A percentile compares a stretch with the other conserved stretches of the same genome.
Conservation (phyloP, 2,888 invertebrate genomes). For the Copidosoma aretas region DNA sequence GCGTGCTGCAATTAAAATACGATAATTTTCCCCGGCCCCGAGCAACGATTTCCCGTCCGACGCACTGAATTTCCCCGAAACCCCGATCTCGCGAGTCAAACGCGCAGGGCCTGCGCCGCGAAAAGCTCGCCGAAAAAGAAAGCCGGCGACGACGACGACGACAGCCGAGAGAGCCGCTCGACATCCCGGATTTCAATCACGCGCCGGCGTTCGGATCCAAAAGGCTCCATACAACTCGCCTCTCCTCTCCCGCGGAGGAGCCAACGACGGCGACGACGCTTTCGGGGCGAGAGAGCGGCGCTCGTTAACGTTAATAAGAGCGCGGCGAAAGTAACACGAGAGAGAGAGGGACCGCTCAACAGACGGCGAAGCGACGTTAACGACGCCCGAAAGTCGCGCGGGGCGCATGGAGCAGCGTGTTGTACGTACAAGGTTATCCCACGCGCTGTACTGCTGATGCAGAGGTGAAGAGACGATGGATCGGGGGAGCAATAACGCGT, state of each 20-base stretch:
- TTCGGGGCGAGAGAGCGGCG: conserved; percentile 3
- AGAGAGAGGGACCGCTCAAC: neutral
- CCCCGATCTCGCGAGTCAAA: too few relatives aligned
- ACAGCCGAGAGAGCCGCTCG: neutral
- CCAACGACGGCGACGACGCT: neutral
- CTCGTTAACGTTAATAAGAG: conserved; percentile 44
- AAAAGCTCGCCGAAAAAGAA: neutral
- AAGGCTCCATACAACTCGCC: neutral
- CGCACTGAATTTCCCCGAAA: too few relatives aligned
- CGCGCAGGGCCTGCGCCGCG: too few relatives aligned
- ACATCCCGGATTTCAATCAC: neutral
- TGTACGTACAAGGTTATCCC: too few relatives aligned
- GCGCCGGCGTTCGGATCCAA: neutral
- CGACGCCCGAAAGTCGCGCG: conserved; percentile 12
- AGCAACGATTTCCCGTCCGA: too few relatives aligned
- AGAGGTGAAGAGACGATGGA: neutral
- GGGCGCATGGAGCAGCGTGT: too few relatives aligned
- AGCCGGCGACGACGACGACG: neutral
- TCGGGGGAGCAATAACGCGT: conserved; percentile 24
- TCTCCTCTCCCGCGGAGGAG: neutral
- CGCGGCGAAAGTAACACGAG: conserved; percentile 40
- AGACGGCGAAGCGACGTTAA: conserved; percentile 13
- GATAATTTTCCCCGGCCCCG: too few relatives aligned
- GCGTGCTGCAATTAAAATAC: too few relatives aligned
- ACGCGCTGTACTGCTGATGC: too few relatives aligned